Base-by-base conservation (phyloP, 2,888 invertebrate species). In the Venusia cambrica region DNA sequence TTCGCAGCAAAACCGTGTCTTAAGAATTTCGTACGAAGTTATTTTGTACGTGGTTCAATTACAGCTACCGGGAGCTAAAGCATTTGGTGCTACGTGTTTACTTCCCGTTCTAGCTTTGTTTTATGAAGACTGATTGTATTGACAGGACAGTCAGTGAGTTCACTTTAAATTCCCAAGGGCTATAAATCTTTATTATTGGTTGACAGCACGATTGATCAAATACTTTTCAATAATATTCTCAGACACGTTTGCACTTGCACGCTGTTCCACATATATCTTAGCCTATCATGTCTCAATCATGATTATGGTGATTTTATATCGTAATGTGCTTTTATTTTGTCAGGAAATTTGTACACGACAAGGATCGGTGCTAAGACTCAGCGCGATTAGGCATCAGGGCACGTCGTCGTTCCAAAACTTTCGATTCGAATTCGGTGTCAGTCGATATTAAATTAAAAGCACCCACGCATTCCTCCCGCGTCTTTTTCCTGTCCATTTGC, bases 401-500 rank as follows among this genome's bases (percentile, higher is more conserved):
- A 85, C 84, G 83, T 83, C 67, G 65, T 65, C 65, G 59, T 66
- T n/a, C n/a, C n/a, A 61, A 69, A 81, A 83, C 80, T 79, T 85
- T 84, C 83, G 76, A 84, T 87, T 84, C 79, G 76, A 79, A 80
- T 85, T 81, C 78, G 80, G 72, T 85, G 85, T 85, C 83, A 80
- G 81, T 75, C 80, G 73, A 83, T 85, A 85, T 85, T 85, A 85
- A 87, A 85, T 87, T 85, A 85, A 85, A 85, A 83, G 79, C 70
- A 79, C 83, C 85, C 83, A 84, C 81, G 80, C 80, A 83, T 83
- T 85, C 84, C 75, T 72, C 59, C 54, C 84, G 79, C 78, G 80
- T 80, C 83, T 85, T 85, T 85, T 87, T 85, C 87, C 84, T 87
- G 87, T 85, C 87, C 87, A 87, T 87, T 87, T 85, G 79, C 80